Conservation (phyloP, 2,113 vertebrate genomes). For the Microcebus tavaratra region DNA sequence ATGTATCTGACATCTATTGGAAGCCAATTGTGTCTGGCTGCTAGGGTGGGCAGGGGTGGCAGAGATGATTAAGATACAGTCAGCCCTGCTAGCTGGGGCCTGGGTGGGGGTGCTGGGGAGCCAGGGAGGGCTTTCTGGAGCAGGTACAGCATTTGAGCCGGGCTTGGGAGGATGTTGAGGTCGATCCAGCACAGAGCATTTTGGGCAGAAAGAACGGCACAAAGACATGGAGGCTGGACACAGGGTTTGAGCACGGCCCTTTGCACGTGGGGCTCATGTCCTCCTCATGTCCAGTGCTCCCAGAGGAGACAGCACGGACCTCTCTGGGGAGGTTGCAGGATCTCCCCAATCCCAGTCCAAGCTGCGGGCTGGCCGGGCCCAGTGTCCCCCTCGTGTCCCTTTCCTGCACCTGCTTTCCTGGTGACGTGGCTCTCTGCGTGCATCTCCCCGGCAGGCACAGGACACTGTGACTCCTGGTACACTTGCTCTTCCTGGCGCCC, state of each 20-base stretch:
- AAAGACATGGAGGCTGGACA: neutral
- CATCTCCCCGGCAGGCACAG: neutral
- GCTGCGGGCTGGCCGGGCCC: neutral
- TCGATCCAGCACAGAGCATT: neutral
- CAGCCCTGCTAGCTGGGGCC: neutral
- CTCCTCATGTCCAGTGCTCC: neutral
- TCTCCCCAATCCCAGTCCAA: neutral
- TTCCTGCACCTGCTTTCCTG: neutral
- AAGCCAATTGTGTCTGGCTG: neutral
- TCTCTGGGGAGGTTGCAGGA: neutral
- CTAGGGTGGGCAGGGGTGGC: neutral
- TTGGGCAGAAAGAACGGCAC: neutral
- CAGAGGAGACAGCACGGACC: neutral
- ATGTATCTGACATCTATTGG: neutral
- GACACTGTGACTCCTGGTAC: rapidly evolving
- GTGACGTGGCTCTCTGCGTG: rapidly evolving
- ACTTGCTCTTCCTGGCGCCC: neutral
- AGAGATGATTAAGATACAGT: neutral
- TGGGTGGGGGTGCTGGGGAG: neutral
- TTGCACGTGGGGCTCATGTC: neutral
- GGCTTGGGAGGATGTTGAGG: neutral
- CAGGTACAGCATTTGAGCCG: neutral
- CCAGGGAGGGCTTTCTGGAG: neutral
- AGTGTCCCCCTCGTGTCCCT: neutral
- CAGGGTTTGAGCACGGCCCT: neutral